phyloP scores from a whole-genome alignment of 2,113 vertebrate species.

The Phocoena phocoena region DNA sequence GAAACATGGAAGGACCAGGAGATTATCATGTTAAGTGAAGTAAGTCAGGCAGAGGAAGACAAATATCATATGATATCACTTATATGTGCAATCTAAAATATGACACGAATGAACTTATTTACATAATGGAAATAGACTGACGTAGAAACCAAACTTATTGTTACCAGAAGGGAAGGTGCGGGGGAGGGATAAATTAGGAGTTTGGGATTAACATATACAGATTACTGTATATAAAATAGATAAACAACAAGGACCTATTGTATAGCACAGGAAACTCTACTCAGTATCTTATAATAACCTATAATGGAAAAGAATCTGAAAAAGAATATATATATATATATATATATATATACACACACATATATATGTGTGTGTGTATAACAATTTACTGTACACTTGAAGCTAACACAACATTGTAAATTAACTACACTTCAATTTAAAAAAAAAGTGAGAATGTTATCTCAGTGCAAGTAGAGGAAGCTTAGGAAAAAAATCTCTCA shows the following conservation, averaged over 20 bases:
- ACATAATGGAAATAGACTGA: background rate
- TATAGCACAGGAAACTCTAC: background rate
- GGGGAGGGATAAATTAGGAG: background rate
- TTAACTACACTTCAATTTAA: background rate
- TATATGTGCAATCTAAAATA: background rate
- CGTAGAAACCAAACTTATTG: background rate
- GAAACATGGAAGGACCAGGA: background rate
- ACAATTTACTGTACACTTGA: background rate
- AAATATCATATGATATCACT: background rate
- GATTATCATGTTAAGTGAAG: background rate
- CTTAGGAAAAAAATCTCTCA: background rate
- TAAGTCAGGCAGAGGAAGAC: background rate
- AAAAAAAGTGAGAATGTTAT: background rate
- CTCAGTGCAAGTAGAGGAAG: slow-evolving; percentile 15
- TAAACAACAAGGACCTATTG: background rate
- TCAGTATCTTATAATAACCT: background rate
- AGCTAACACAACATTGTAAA: background rate
- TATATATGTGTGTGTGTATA: background rate
- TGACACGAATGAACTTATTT: background rate
- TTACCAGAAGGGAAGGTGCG: background rate
- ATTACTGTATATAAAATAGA: background rate
- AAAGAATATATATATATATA: background rate
- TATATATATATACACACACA: rapidly evolving
- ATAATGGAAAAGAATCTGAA: background rate
- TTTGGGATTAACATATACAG: background rate